phyloP scores from a whole-genome alignment of 2,797 vertebrate genomes.

The Tympanoctomys barrerae region DNA sequence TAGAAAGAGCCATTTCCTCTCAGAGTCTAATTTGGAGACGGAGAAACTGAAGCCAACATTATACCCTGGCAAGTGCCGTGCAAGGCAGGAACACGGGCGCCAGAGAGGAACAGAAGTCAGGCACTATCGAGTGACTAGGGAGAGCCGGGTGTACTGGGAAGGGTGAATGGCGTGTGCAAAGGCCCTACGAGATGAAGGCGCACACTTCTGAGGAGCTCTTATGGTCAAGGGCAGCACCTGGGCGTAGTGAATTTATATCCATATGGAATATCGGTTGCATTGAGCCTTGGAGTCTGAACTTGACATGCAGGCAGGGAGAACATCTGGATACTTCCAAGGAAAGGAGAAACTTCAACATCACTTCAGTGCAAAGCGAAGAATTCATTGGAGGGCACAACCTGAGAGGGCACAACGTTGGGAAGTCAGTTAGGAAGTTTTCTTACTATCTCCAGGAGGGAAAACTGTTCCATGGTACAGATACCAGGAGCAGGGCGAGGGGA shows the following conservation, averaged over 20 bases:
- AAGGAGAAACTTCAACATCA: background rate
- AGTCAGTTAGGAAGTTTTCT: background rate
- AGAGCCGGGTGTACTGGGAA: background rate
- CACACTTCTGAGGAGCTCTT: background rate
- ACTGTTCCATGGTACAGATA: background rate
- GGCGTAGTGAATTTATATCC: background rate
- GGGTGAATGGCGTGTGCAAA: background rate
- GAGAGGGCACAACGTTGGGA: background rate
- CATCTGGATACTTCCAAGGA: background rate
- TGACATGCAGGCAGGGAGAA: background rate
- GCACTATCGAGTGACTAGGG: background rate
- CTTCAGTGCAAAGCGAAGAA: background rate
- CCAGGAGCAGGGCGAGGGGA: background rate
- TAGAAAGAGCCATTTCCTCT: background rate
- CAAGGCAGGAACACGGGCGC: background rate
- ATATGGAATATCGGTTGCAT: background rate
- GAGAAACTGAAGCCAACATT: background rate
- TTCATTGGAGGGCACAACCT: no score
- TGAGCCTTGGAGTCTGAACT: background rate
- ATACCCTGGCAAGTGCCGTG: background rate
- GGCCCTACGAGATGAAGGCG: background rate
- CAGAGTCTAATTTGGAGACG: background rate
- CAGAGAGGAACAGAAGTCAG: background rate
- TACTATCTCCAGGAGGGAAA: background rate
- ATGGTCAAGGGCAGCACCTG: background rate